Percentiles rank a stretch among this genome's conserved stretches.
Evolutionary conservation across 2,888 invertebrate genomes (phyloP).

Genomic region (Brenthis hecate): DNA sequence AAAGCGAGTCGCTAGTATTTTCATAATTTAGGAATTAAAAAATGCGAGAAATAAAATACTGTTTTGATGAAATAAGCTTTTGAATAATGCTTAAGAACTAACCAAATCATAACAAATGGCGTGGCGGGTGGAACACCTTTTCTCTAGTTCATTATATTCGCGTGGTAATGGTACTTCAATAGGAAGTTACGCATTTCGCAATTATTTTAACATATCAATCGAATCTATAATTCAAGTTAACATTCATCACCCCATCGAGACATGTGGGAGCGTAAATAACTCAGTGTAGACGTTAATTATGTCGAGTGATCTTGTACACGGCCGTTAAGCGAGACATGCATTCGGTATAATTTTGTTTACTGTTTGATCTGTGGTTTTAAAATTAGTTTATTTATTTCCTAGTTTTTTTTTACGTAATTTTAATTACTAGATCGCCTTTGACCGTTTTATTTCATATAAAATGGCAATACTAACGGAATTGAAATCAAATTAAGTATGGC

Average conservation of each 20-base stretch:
- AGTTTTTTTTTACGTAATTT: not conserved
- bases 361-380: constrained; percentile 31
- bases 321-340: constrained; percentile 42
- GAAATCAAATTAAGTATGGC: too few species aligned
- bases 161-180: not conserved
- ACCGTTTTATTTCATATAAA: too few species aligned
- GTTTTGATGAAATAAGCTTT: too few species aligned
- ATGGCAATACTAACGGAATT: too few species aligned
- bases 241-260: constrained; percentile 47
- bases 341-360: constrained; percentile 47
- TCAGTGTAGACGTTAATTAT: constrained; percentile 74
- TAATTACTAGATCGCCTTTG: too few species aligned
- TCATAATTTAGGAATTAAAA: too few species aligned
- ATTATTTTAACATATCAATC: constrained; percentile 43
- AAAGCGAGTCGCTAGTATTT: too few species aligned
- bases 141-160: too few species aligned
- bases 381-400: not conserved
- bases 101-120: too few species aligned
- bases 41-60: too few species aligned
- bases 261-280: constrained; percentile 79
- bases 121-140: too few species aligned
- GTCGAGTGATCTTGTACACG: constrained; percentile 66
- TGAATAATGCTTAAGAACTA: too few species aligned
- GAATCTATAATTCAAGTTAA: constrained; percentile 54
- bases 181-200: constrained; percentile 21